Evolutionary conservation across 1,140 invertebrate species (phyloP), one percentile per base, ranked within the genome.

Genomic region (Drosophila athabasca): DNA sequence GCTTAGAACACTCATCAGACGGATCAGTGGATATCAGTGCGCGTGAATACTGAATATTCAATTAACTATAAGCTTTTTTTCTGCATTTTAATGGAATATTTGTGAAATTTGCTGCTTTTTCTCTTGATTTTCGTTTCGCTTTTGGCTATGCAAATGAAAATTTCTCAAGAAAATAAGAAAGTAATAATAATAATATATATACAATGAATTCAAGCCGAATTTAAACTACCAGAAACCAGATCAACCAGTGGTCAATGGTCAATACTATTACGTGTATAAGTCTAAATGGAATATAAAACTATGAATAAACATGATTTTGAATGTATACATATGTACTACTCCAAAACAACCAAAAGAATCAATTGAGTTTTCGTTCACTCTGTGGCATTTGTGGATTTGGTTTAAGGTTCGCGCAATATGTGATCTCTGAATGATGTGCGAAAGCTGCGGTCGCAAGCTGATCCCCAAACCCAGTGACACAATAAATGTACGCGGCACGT

Each of bases 241-340:
- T 75, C 49, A 55, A 24, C 54, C 39, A 52, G 55, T 87, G 81
- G 77, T 85, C 74, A 78, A 77, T 87, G 82, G 65, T 78, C 17
- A 19, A 85, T 88, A 87, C 82, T 87, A 87, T 88, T 87, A 87
- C 55, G 78, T 78, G 77, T 82, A 72, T 87, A 87, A 87, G 82
- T 50, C 69, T 54, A 84, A 54, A 60, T 45, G 44, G 53, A 67
- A 53, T 65, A 64, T 43, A 70, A 29, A 62, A 50, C 48, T 54
- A 68, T 85, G 48, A 85, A 85, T 87, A 85, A 87, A 82, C 54
- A 71, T 60, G 62, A 82, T 84, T 84, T 84, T 84, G 71, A 76
- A 79, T 69, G 62, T 70, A 64, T 82, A 54, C 62, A 68, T 46
- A 19, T 19, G 17, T 19, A 51, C 29, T 67, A 31, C 45, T 39